Conservation (phyloP, 2,113 vertebrate genomes). For the Phrynocephalus versicolor region DNA sequence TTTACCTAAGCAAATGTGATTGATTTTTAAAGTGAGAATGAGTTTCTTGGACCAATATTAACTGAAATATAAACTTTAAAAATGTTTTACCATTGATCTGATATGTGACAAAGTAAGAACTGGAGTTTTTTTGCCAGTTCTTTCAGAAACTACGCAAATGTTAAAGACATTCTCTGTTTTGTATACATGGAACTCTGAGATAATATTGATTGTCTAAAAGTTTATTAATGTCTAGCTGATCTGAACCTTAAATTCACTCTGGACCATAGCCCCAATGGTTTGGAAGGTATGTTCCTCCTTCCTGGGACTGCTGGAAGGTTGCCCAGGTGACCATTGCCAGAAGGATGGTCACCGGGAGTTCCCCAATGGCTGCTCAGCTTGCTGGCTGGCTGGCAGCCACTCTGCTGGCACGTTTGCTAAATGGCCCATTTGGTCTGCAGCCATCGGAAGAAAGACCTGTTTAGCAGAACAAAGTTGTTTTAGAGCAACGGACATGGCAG, state of each 20-base stretch:
- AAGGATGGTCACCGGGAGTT: conserved; percentile 17
- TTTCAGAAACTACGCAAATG: not conserved
- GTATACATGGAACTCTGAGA: not conserved
- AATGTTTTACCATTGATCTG: not conserved
- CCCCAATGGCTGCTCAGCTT: not conserved
- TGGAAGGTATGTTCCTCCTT: not conserved
- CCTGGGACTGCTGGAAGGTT: not conserved
- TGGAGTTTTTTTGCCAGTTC: not conserved
- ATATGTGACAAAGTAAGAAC: not conserved
- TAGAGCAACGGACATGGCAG: accelerated
- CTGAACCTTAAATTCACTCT: accelerated
- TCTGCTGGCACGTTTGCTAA: not conserved
- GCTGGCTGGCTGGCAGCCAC: conserved; percentile 23
- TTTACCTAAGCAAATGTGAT: too few relatives aligned
- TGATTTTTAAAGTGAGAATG: not conserved
- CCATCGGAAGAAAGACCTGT: not conserved
- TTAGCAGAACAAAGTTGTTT: not conserved
- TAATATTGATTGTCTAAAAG: not conserved
- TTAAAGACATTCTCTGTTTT: not conserved
- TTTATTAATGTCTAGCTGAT: not conserved
- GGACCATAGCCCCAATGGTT: accelerated
- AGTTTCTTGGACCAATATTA: not conserved
- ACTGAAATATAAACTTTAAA: too few relatives aligned
- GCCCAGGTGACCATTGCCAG: not conserved
- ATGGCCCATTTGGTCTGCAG: conserved; percentile 26